phyloP scores from a whole-genome alignment of 2,113 vertebrate genomes.

The Struthio camelus region DNA sequence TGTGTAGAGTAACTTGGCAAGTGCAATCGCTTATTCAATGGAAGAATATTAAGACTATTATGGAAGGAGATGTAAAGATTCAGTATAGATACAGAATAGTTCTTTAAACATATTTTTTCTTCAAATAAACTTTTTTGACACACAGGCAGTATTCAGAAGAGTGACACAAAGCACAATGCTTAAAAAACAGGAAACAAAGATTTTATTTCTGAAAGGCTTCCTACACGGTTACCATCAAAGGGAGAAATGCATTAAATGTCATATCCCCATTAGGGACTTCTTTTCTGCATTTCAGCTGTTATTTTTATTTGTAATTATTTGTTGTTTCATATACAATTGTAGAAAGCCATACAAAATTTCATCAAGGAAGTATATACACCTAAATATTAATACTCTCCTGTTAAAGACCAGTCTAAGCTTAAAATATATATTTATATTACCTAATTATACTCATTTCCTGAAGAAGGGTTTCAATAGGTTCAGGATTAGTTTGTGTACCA shows the following conservation, averaged over 20 bases:
- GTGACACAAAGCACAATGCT: background rate
- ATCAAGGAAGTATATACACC: background rate
- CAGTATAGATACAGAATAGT: background rate
- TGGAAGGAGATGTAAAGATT: background rate
- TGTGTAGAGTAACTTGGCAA: background rate
- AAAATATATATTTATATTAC: background rate
- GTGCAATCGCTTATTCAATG: background rate
- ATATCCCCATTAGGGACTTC: rapidly evolving
- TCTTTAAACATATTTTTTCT: background rate
- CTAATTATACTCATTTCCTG: background rate
- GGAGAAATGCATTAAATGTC: background rate
- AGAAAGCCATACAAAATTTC: background rate
- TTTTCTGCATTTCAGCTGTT: background rate
- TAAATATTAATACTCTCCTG: background rate
- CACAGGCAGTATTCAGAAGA: background rate
- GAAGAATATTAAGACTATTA: background rate
- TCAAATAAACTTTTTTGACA: background rate
- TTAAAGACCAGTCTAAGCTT: background rate
- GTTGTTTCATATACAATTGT: background rate
- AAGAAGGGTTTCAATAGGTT: background rate
- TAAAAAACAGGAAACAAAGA: background rate
- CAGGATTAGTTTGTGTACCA: background rate
- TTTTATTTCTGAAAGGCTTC: background rate
- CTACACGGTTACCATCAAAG: background rate
- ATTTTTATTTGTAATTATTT: background rate